Evolutionary conservation across 2,113 vertebrate species (phyloP).

Genomic region (Ceyx margarethae): DNA sequence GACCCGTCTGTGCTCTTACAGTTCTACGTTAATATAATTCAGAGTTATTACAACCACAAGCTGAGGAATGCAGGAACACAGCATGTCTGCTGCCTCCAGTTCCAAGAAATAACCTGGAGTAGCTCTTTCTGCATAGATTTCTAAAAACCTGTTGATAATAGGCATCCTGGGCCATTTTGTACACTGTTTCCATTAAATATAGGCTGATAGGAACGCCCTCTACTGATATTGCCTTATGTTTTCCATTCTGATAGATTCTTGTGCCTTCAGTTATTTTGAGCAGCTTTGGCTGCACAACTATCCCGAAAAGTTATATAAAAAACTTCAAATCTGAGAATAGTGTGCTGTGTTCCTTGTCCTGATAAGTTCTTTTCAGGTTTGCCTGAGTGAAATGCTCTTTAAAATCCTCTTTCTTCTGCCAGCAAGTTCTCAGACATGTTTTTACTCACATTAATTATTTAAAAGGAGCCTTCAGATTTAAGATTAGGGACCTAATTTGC

Average conservation of each 20-base stretch:
- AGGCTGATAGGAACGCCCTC: background rate
- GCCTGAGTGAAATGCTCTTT: background rate
- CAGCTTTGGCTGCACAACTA: background rate
- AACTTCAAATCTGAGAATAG: background rate
- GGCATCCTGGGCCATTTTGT: background rate
- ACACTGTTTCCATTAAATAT: slow-evolving; percentile 10
- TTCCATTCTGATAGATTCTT: slow-evolving; percentile 2
- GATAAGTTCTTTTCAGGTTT: slow-evolving; percentile 5
- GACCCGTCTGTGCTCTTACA: background rate
- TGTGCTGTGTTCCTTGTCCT: slow-evolving; percentile 14
- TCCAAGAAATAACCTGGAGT: slow-evolving; percentile 58
- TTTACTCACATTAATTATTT: background rate
- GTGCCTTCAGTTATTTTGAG: slow-evolving; percentile 10
- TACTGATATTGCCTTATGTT: slow-evolving; percentile 7
- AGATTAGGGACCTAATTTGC: background rate
- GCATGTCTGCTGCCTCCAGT: slow-evolving; percentile 23
- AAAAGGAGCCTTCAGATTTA: background rate
- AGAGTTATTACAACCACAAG: slow-evolving; percentile 45
- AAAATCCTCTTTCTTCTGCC: background rate
- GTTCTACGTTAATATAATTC: background rate
- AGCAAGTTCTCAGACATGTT: background rate
- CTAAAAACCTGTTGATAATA: slow-evolving; percentile 16
- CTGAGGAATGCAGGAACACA: slow-evolving; percentile 50
- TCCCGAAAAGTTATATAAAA: slow-evolving; percentile 9
- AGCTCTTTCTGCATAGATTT: background rate